phyloP scores from a whole-genome alignment of 2,113 vertebrate genomes.

The Pantherophis guttatus region DNA sequence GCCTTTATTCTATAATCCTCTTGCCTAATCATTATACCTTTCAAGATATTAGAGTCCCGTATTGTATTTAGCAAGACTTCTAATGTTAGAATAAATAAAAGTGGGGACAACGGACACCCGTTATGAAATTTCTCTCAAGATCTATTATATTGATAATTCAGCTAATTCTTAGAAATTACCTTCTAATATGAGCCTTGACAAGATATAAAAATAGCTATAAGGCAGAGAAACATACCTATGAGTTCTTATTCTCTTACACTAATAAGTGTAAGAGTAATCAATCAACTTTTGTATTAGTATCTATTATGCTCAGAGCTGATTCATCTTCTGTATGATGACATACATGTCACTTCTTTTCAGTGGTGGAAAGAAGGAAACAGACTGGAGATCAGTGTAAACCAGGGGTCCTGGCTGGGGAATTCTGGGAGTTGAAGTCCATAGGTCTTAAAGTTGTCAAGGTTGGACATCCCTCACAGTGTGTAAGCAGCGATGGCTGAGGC shows the following conservation, averaged over 20 bases:
- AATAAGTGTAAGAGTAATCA: not conserved
- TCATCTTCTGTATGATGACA: not conserved
- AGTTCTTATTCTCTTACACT: not conserved
- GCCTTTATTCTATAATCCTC: no score
- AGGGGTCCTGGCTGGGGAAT: not conserved
- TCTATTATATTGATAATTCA: not conserved
- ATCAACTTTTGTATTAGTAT: not conserved
- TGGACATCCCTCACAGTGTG: not conserved
- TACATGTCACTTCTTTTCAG: not conserved
- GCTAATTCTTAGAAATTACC: not conserved
- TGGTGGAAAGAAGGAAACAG: not conserved
- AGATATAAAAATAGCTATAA: not conserved
- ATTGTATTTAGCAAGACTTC: no score
- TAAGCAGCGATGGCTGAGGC: not conserved
- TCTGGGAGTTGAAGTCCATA: not conserved
- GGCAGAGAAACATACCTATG: not conserved
- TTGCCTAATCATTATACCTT: no score
- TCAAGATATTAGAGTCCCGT: no score
- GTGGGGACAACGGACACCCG: no score
- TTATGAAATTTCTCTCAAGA: not conserved
- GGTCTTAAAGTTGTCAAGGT: not conserved
- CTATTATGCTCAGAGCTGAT: not conserved
- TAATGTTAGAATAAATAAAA: no score
- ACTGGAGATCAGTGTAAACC: not conserved
- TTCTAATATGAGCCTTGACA: not conserved